These are phyloP conservation scores for Myxocyprinus asiaticus DNA, from an alignment of 2,113 vertebrate genomes.

Conservation along the genomic window DNA sequence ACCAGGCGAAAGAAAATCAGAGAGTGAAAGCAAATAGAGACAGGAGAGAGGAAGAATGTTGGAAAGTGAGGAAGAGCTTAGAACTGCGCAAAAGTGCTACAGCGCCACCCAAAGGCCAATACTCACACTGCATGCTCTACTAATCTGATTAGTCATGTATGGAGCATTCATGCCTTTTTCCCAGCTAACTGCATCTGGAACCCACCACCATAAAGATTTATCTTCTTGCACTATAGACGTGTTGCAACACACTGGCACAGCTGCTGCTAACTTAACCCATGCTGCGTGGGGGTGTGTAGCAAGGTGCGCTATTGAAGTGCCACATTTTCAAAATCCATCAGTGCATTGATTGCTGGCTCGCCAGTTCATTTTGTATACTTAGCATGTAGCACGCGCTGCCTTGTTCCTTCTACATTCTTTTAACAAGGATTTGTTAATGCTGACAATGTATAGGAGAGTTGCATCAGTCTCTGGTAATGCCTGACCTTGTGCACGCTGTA, in stretches of 20 bases:
- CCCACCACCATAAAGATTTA: conserved; percentile 2
- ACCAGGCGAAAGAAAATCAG: conserved; percentile 12
- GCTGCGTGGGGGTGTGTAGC: neutral
- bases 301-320: neutral
- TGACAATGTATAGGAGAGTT: conserved; percentile 4
- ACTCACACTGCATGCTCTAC: conserved; percentile 13
- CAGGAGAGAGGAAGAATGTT: neutral
- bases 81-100: conserved; percentile 45
- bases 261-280: neutral
- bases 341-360: conserved; percentile 27
- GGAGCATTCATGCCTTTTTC: conserved; percentile 11
- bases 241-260: neutral
- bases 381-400: conserved; percentile 28
- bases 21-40: neutral
- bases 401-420: conserved; percentile 31
- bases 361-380: conserved; percentile 36
- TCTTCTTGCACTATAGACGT: neutral
- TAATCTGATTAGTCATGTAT: conserved; percentile 46
- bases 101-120: conserved; percentile 54
- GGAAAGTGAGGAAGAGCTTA: neutral
- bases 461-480: conserved; percentile 32
- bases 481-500: conserved; percentile 33
- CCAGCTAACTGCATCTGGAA: conserved; percentile 22
- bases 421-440: conserved; percentile 25
- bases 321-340: conserved; percentile 25